Evolutionary conservation across 2,113 vertebrate genomes (phyloP), one percentile per base, ranked within the genome.

Genomic region (Nothocercus nigrocapillus): DNA sequence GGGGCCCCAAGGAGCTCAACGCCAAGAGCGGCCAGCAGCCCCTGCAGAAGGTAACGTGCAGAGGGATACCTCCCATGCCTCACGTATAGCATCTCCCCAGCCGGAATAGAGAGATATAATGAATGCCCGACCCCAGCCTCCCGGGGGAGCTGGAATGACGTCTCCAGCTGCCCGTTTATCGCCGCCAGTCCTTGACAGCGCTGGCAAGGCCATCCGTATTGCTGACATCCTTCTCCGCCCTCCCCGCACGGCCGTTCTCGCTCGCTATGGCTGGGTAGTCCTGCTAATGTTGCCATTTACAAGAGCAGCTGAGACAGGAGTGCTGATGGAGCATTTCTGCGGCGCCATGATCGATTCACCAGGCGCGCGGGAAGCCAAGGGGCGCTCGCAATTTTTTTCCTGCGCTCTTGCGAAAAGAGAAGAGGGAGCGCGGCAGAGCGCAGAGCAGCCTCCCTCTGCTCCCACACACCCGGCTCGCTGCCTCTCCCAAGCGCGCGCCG

Each of bases 111-210:
- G 73, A 90, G 78, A 38, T 49, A 64, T 13, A 73, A 92, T 93
- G 79, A 92, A 95, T 4, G 4, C 18, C 90, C 90, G 82, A 81
- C 92, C 92, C 73, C 5, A 2, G 10, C 38, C 81, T 94, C 94
- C 81, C 92, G 25, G 42, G 69, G 82, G 74, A 94, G 62, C 69
- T 59, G 44, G 75, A 96, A 86, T 69, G 77, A 95, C 42, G 9
- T 82, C 87, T 96, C 70, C 27, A 77, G 82, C 53, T 89, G 88
- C 89, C 90, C 8, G 19, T 88, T 96, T 92, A 95, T 83, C 25
- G 44, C 87, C 90, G 95, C 59, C 87, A 91, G 87, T 28, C 95
- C 95, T 91, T 94, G 93, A 86, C 91, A 94, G 86, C n/a, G 36
- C 30, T 83, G 90, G 68, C 92, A 92, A 88, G 56, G 82, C 95